Evolutionary conservation across 2,888 invertebrate species (phyloP).

Genomic region (Labia minor): DNA sequence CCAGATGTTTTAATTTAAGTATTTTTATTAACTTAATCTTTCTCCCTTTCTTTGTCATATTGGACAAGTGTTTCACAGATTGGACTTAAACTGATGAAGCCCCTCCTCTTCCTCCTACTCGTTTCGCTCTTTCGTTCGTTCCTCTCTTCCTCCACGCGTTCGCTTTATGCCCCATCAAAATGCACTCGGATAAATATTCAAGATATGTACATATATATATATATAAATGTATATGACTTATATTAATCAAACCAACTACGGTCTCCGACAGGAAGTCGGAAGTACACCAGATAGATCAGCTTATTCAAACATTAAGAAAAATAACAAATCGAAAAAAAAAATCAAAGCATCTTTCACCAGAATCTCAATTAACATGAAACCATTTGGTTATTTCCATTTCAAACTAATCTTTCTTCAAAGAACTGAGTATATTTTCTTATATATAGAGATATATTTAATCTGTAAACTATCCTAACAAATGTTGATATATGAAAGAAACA

Average conservation of each 20-base stretch:
- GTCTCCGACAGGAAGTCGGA: background rate
- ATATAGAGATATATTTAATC: no score
- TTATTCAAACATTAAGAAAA: conserved; percentile 5
- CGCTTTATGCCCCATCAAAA: no score
- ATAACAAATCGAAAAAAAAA: background rate
- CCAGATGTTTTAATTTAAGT: conserved; percentile 13
- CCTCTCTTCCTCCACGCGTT: background rate
- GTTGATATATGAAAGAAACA: no score
- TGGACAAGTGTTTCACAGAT: conserved; percentile 13
- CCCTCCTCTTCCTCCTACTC: conserved; percentile 6
- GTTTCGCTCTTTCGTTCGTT: background rate
- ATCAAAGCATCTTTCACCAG: background rate
- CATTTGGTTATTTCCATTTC: no score
- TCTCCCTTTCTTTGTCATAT: conserved; percentile 13
- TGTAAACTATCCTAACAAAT: no score
- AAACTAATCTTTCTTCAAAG: no score
- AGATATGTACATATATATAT: background rate
- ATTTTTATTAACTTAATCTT: conserved; percentile 13
- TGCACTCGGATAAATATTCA: no score
- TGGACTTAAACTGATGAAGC: conserved; percentile 5
- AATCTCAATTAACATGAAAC: background rate
- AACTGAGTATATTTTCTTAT: no score
- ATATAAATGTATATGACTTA: background rate
- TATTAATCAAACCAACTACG: background rate
- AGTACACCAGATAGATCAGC: background rate